Evolutionary conservation across 2,888 invertebrate species (phyloP).

Genomic region (Leptopilina syphax): DNA sequence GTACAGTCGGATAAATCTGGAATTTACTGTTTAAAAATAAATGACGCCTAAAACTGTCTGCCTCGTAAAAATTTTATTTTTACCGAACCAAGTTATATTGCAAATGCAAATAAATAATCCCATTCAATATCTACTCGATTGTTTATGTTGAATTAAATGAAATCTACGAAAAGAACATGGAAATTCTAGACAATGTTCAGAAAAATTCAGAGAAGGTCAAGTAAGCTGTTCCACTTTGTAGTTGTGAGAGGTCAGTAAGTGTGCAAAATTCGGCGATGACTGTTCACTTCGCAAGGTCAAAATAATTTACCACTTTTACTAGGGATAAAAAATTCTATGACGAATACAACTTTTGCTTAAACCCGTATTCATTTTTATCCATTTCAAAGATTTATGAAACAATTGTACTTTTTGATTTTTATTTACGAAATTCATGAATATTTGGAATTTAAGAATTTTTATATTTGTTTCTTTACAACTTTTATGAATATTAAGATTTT

Average conservation of each 20-base stretch:
- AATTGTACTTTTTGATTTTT: too few species aligned
- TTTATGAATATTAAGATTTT: too few species aligned
- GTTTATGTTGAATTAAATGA: too few species aligned
- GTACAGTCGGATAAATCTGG: background rate
- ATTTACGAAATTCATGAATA: too few species aligned
- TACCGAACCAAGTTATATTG: background rate
- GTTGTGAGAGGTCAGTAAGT: slow-evolving; percentile 35
- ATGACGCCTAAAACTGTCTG: background rate
- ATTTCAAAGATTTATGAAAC: too few species aligned
- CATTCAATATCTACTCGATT: background rate
- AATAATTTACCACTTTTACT: background rate
- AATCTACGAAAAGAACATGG: background rate
- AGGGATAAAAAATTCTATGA: background rate
- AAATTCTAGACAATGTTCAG: too few species aligned
- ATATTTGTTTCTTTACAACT: too few species aligned
- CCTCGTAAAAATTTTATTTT: background rate
- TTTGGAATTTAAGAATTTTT: too few species aligned
- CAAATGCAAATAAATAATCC: background rate
- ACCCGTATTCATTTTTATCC: too few species aligned
- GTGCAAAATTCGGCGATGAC: slow-evolving; percentile 18
- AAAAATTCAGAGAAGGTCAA: background rate
- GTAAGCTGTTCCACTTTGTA: background rate
- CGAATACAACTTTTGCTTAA: background rate
- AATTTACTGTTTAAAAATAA: slow-evolving; percentile 9
- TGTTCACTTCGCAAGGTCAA: slow-evolving; percentile 2